These are phyloP conservation scores for Diogma glabrata DNA, from an alignment of 2,888 invertebrate species.

Conservation along the genomic window DNA sequence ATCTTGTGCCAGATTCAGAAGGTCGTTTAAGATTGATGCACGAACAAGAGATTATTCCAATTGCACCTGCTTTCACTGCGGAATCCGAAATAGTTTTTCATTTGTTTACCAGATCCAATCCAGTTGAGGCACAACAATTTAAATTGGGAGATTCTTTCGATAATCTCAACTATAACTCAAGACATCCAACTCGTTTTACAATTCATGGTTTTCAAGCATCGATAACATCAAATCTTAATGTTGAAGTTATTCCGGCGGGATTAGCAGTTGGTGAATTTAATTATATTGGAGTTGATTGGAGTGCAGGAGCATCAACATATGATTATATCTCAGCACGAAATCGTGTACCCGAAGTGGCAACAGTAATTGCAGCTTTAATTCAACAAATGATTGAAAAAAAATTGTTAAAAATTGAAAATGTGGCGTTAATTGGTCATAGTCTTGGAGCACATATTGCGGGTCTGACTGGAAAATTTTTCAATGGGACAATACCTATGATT, in stretches of 20 bases:
- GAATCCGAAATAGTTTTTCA: conserved; percentile 33
- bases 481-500: too few species aligned
- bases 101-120: conserved; percentile 29
- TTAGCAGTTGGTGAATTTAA: conserved; percentile 30
- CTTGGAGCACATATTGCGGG: conserved; percentile 34
- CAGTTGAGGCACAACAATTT: conserved; percentile 13
- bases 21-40: conserved; percentile 11
- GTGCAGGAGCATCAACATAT: conserved; percentile 25
- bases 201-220: background rate
- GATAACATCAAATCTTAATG: background rate
- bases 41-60: background rate
- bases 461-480: conserved; percentile 16
- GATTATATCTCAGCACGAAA: conserved; percentile 29
- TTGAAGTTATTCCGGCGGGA: too few species aligned
- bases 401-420: too few species aligned
- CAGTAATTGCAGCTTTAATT: too few species aligned
- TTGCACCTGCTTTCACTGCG: conserved; percentile 8
- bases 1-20: conserved; percentile 12
- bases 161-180: conserved; percentile 20
- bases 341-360: conserved; percentile 26
- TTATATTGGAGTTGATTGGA: conserved; percentile 31
- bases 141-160: conserved; percentile 17
- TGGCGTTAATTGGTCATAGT: conserved; percentile 33
- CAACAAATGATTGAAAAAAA: too few species aligned
- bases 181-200: conserved; percentile 19